Percentiles rank a stretch among this genome's conserved stretches.
Evolutionary conservation across 1,140 invertebrate species (phyloP).

Genomic region (Meteorus sp.): DNA sequence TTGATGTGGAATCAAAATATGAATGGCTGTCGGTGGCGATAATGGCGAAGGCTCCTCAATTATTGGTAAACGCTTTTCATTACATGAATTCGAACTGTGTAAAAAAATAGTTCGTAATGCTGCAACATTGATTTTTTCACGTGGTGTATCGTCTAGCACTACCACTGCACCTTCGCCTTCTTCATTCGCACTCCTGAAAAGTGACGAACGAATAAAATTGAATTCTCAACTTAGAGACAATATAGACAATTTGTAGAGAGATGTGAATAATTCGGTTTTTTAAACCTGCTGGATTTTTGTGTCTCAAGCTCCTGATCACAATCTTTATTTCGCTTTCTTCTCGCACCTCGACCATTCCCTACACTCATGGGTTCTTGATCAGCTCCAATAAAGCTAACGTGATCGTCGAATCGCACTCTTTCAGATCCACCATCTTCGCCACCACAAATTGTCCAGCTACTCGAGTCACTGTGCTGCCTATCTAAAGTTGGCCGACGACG

Average conservation of each 20-base stretch:
- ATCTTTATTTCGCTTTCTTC: constrained; percentile 52
- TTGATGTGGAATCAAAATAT: constrained; percentile 24
- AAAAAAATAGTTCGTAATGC: constrained; percentile 51
- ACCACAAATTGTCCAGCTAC: constrained; percentile 50
- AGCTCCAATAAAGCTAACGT: constrained; percentile 58
- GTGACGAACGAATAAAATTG: too few relatives aligned
- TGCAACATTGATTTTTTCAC: constrained; percentile 46
- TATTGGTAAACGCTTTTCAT: constrained; percentile 50
- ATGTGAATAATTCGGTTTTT: constrained; percentile 1
- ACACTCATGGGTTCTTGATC: constrained; percentile 41
- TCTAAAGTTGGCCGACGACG: constrained; percentile 47
- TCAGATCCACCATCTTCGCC: constrained; percentile 65
- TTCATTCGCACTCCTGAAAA: constrained; percentile 35
- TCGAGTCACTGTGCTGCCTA: constrained; percentile 53
- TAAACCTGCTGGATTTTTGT: constrained; percentile 35
- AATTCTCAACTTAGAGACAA: too few relatives aligned
- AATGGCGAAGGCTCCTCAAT: constrained; percentile 45
- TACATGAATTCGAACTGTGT: constrained; percentile 39
- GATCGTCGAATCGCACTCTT: constrained; percentile 63
- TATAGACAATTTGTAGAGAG: too few relatives aligned
- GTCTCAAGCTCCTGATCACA: constrained; percentile 41
- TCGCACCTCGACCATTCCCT: constrained; percentile 30
- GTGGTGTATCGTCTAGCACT: constrained; percentile 20
- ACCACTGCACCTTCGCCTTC: constrained; percentile 37
- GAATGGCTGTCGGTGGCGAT: constrained; percentile 18